These are phyloP conservation scores for Celastrina argiolus DNA, from an alignment of 2,888 invertebrate genomes.

Conservation along the genomic window DNA sequence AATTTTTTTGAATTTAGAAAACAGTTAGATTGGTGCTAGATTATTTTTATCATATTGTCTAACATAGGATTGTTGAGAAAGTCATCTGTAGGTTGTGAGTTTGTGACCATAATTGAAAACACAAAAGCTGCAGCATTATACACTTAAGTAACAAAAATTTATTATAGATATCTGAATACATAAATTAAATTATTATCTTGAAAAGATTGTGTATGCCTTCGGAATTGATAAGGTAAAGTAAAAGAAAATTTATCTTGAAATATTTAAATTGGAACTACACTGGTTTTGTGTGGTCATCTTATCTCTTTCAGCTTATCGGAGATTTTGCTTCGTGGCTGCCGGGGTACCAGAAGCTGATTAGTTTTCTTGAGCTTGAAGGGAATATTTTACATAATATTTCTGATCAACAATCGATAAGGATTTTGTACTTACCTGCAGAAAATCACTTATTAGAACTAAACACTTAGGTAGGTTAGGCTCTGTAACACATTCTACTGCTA, in stretches of 20 bases:
- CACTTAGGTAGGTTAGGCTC: no score
- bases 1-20: no score
- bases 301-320: background rate
- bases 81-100: no score
- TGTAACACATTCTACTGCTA: no score
- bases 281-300: conserved; percentile 6
- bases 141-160: background rate
- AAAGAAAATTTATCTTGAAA: background rate
- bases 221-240: background rate
- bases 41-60: no score
- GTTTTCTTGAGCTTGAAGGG: background rate
- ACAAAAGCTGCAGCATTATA: background rate
- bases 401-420: background rate
- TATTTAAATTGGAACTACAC: conserved; percentile 5
- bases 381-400: background rate
- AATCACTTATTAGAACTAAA: no score
- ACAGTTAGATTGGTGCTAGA: no score
- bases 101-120: no score
- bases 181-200: background rate
- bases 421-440: background rate
- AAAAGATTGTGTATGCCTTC: background rate
- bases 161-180: background rate
- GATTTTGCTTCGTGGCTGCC: background rate
- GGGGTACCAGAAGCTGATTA: background rate
- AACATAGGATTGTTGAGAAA: no score